phyloP scores from a whole-genome alignment of 2,113 vertebrate species.

The Pterophyllum scalare region DNA sequence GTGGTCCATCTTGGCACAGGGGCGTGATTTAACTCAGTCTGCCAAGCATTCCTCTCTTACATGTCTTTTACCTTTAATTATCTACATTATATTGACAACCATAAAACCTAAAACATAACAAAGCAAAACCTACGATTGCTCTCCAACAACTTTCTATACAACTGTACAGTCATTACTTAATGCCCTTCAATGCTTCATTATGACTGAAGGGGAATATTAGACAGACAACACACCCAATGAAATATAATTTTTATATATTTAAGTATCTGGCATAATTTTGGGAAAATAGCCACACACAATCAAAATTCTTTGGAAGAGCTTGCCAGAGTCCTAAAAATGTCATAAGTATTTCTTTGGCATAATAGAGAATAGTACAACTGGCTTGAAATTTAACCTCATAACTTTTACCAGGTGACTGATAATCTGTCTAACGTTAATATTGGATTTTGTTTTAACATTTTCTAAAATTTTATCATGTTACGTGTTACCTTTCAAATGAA shows the following conservation, averaged over 20 bases:
- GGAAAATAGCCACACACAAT: too few relatives aligned
- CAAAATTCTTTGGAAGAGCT: too few relatives aligned
- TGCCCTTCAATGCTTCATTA: neutral
- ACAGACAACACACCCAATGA: neutral
- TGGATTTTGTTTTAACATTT: too few relatives aligned
- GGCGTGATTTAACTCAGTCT: slow-evolving; percentile 34
- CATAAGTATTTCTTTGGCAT: too few relatives aligned
- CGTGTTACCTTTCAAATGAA: too few relatives aligned
- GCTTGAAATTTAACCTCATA: neutral
- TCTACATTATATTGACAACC: neutral
- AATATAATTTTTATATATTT: neutral
- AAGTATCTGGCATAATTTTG: neutral
- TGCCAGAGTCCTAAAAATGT: too few relatives aligned
- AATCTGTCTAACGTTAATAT: too few relatives aligned
- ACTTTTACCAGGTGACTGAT: too few relatives aligned
- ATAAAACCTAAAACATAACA: neutral
- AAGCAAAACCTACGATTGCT: neutral
- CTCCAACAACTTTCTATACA: neutral
- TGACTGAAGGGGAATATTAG: neutral
- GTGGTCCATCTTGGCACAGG: neutral
- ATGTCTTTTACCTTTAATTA: neutral
- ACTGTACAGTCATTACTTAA: neutral
- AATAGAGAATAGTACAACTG: neutral
- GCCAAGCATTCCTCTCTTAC: neutral
- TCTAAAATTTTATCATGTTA: too few relatives aligned